Base-by-base conservation (phyloP, 2,797 vertebrate species). In the Pagetopsis macropterus region DNA sequence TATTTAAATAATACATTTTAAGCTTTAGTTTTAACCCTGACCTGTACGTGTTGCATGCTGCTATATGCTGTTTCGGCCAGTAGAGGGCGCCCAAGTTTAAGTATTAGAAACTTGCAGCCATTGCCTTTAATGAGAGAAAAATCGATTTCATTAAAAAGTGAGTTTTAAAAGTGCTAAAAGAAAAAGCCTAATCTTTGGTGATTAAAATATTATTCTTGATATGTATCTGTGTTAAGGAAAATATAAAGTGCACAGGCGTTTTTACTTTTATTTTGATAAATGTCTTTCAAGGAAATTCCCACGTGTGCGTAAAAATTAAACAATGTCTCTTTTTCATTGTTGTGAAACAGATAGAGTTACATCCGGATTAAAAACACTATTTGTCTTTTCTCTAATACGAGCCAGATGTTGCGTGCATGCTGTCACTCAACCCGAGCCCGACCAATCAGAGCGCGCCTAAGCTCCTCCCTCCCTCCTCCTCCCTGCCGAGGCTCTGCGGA, bases 361-460 rank as follows among this genome's bases (percentile, higher is more conserved):
- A 88, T 88, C 87, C 81, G 87, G 87, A 90, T 90, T 82, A 87
- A 88, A 90, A 89, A 82, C 64, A 70, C 77, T 85, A 84, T 89
- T 90, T 88, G 75, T 87, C 70, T 81, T 89, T 57, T 23, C 67
- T 19, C 15, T 91, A 90, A 92, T 82, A 40, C 11, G 43, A 92
- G 75, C 81, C 91, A 93, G 90, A 93, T 90, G 90, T 89, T 84
- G 79, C 65, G 75, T 84, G 58, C 40, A 60, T 0, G 79, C 83
- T 83, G 89, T 87, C 91, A 78, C 68, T 89, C 87, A 88, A 1
- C 1, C 17, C 44, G 5, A 19, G 76, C 9, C 44, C 9, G 79
- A 21, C 90, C 90, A 92, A 92, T 91, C 78, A 58, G 55, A 66
- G 78, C 61, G 4, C 5, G 2, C 15, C 67, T 7, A 0, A 2